Evolutionary conservation across 2,888 invertebrate genomes (phyloP).

Genomic region (Cephonodes hylas): DNA sequence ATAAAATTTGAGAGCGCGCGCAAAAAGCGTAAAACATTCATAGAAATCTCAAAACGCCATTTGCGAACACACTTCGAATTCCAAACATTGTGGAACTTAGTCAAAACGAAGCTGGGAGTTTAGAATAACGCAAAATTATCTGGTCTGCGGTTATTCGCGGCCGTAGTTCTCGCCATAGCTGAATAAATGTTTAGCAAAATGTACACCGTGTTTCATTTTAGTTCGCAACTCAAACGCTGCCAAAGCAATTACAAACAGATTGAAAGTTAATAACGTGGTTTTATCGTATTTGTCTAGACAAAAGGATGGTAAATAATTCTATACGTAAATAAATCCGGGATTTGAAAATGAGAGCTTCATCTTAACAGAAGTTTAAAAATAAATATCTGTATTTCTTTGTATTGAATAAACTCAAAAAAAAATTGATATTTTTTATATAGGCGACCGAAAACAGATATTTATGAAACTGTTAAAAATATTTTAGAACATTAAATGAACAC

Average conservation of each 20-base stretch:
- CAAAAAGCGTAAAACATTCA: not conserved
- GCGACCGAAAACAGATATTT: no score
- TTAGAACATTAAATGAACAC: no score
- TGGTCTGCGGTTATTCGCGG: not conserved
- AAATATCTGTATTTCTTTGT: no score
- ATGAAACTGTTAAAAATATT: no score
- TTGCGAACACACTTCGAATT: not conserved
- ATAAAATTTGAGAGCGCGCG: not conserved
- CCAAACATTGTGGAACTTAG: slow-evolving; percentile 1
- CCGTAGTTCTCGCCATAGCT: not conserved
- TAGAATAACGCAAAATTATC: not conserved
- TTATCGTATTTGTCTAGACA: not conserved
- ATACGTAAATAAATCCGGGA: no score
- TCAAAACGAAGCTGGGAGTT: slow-evolving; percentile 3
- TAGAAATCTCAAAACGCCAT: not conserved
- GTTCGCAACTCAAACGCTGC: not conserved
- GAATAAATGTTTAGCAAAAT: not conserved
- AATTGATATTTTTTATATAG: no score
- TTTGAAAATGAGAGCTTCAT: no score
- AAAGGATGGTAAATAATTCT: no score
- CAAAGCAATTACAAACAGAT: not conserved
- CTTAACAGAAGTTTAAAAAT: no score
- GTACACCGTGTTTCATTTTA: not conserved
- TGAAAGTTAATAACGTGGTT: not conserved
- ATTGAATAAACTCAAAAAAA: no score